A percentile compares a stretch with the other conserved stretches of the same genome.
phyloP scores from a whole-genome alignment of 2,888 invertebrate species.

The Eupithecia vulgata region DNA sequence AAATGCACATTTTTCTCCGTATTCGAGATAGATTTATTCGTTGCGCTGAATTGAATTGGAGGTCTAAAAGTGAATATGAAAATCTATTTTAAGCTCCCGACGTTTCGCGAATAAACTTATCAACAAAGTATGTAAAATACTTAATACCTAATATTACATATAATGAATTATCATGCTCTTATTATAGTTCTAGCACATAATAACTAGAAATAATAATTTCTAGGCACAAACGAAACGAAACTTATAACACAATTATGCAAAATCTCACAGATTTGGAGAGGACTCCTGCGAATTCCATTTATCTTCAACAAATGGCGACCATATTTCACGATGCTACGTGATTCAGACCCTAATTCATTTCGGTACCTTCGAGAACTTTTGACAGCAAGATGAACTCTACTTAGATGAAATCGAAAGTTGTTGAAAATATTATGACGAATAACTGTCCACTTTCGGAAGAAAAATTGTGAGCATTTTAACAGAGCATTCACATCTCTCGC shows the following conservation, averaged over 20 bases:
- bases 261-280: conserved; percentile 28
- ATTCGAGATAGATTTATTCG: neutral
- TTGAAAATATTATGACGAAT: conserved; percentile 42
- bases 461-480: conserved; percentile 35
- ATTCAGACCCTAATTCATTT: conserved; percentile 53
- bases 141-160: no score
- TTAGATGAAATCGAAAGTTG: conserved; percentile 44
- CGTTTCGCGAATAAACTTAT: neutral
- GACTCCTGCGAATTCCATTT: conserved; percentile 44
- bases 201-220: neutral
- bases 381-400: conserved; percentile 44
- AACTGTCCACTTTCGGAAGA: conserved; percentile 37
- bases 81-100: conserved; percentile 34
- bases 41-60: conserved; percentile 11
- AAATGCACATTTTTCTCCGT: neutral
- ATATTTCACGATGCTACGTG: conserved; percentile 64
- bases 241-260: conserved; percentile 28
- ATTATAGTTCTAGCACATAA: neutral
- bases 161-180: neutral
- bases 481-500: conserved; percentile 7
- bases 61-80: conserved; percentile 27
- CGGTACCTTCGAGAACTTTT: conserved; percentile 45
- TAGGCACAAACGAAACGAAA: neutral
- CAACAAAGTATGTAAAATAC: neutral
- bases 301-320: conserved; percentile 52